These are phyloP conservation scores for Eriosoma lanigerum DNA, from an alignment of 1,140 invertebrate species.

Conservation along the genomic window DNA sequence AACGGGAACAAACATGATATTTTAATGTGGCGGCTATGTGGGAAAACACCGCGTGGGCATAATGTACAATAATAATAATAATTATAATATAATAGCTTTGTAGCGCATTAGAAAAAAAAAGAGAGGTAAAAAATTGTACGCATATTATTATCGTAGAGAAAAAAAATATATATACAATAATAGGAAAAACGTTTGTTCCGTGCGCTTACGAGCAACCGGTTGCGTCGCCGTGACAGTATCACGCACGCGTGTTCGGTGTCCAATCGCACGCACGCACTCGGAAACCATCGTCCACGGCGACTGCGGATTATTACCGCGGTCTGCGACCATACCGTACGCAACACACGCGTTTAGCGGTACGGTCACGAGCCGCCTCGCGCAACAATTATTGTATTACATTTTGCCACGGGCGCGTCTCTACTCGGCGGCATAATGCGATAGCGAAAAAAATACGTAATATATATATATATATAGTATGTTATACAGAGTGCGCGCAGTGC, in stretches of 20 bases:
- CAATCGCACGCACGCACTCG: background rate
- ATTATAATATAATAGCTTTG: too few species aligned
- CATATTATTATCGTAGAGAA: too few species aligned
- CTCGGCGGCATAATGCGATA: background rate
- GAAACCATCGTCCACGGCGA: background rate
- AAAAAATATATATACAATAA: too few species aligned
- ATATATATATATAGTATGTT: background rate
- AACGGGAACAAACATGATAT: too few species aligned
- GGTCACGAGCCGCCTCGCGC: constrained; percentile 28
- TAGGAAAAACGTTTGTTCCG: background rate
- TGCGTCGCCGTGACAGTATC: background rate
- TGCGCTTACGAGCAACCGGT: background rate
- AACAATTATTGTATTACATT: constrained; percentile 45
- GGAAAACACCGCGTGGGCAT: too few species aligned
- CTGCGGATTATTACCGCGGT: background rate
- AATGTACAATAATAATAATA: too few species aligned
- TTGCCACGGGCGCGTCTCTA: constrained; percentile 20
- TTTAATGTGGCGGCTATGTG: too few species aligned
- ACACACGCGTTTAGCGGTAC: constrained; percentile 10
- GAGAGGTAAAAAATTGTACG: too few species aligned
- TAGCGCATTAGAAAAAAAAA: too few species aligned
- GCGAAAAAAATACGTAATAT: background rate
- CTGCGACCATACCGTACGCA: background rate
- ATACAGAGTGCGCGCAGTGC: background rate
- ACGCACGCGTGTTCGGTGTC: background rate